Evolutionary conservation across 2,888 invertebrate species (phyloP).

Genomic region (Hirudinaria manillensis): DNA sequence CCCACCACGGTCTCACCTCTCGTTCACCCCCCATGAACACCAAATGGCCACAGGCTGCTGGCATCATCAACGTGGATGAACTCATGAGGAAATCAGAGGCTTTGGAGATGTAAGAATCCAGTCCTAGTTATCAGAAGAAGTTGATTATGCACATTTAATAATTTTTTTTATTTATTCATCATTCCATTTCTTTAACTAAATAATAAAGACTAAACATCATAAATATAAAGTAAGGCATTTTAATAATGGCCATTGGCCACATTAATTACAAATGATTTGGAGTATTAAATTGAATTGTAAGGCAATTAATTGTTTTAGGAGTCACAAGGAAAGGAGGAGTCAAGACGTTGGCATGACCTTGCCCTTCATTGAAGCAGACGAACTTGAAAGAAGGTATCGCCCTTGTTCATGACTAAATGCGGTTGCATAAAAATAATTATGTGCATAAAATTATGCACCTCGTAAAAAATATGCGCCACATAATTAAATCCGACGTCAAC

Average conservation of each 20-base stretch:
- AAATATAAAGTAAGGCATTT: neutral
- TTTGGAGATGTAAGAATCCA: conserved; percentile 5
- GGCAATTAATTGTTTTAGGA: neutral
- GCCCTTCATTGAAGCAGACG: conserved; percentile 1
- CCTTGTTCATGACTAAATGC: too few species aligned
- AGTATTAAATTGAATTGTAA: too few species aligned
- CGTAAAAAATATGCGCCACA: neutral
- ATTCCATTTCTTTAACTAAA: too few species aligned
- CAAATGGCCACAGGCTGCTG: conserved; percentile 25
- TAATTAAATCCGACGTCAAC: neutral
- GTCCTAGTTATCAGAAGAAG: too few species aligned
- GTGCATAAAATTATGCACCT: too few species aligned
- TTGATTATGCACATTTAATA: too few species aligned
- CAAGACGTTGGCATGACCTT: neutral
- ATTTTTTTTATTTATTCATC: too few species aligned
- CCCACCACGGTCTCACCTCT: neutral
- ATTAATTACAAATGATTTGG: too few species aligned
- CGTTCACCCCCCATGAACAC: neutral
- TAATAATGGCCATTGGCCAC: neutral
- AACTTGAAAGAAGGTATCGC: neutral
- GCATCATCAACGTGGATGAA: conserved; percentile 20
- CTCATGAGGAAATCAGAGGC: conserved; percentile 21
- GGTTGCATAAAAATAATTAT: too few species aligned
- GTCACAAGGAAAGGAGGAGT: neutral
- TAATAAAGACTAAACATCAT: too few species aligned